phyloP scores from a whole-genome alignment of 2,797 vertebrate genomes.

The Naso thynnoides region DNA sequence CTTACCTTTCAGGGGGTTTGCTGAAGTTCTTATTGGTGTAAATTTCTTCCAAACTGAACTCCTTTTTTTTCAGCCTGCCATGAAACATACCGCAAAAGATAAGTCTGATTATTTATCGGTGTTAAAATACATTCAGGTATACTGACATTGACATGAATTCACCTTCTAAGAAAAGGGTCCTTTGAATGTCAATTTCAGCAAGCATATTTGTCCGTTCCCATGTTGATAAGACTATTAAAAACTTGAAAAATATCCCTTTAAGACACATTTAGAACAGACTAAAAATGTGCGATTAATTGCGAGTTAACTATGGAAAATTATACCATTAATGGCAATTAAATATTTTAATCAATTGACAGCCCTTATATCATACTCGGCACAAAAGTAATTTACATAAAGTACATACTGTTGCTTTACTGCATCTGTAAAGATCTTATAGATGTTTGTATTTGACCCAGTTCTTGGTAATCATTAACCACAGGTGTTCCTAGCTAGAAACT shows the following conservation, averaged over 20 bases:
- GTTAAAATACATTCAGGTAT: constrained; percentile 11
- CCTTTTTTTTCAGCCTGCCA: constrained; percentile 91
- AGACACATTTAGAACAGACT: no score
- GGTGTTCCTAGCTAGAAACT: not conserved
- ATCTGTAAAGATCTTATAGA: not conserved
- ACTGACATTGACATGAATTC: constrained; percentile 11
- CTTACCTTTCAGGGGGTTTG: constrained; percentile 90
- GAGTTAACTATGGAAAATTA: no score
- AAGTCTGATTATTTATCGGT: constrained; percentile 14
- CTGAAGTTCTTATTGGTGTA: constrained; percentile 95
- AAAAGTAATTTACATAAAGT: not conserved
- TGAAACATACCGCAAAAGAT: constrained; percentile 31
- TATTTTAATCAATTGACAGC: no score
- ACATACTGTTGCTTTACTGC: constrained; percentile 7
- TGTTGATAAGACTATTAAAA: no score
- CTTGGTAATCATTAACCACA: not conserved
- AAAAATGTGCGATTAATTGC: no score
- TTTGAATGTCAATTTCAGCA: no score
- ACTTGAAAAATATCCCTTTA: no score
- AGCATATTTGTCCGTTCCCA: no score
- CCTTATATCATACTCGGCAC: not conserved
- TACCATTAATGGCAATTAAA: no score
- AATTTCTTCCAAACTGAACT: constrained; percentile 94
- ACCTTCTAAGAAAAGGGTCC: no score
- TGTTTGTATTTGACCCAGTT: not conserved